Evolutionary conservation across 2,888 invertebrate species (phyloP), one percentile per base, ranked within the genome.

Genomic region (Aporophyla nigra): DNA sequence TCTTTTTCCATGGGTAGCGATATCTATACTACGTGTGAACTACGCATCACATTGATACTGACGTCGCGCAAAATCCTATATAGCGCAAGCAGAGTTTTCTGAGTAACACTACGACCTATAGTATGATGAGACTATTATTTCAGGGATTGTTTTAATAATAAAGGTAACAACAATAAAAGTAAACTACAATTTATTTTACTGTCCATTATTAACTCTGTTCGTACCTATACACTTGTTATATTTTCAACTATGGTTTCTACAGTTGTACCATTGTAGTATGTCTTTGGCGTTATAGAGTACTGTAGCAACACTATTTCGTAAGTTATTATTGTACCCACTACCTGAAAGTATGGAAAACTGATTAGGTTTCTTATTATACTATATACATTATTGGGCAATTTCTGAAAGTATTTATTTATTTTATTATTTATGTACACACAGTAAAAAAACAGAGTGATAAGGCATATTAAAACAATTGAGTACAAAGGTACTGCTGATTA

Each of bases 261-360:
- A 0, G 24, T 63, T 7, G 78, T 70, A 5, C 33, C 14, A 7
- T 78, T 83, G 12, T 63, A 46, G 14, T 49, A 56, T 21, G 74
- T 0, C 0, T 58, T 21, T 49, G 86, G 84, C 5, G 78, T 49
- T n/a, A 68, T n/a, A 2, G 86, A 78, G 51, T 92, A 89, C 72
- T 93, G 92, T 0, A 93, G 71, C n/a, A 93, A 76, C 0, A 92
- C 90, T 40, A 93, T 71, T 69, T 92, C 92, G 56, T 92, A 92
- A 0, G 92, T 92, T 10, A 93, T 87, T 65, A 92, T 89, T 0
- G 90, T 90, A 0, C 90, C 90, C 19, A 91, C 73, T 0, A 92
- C 88, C 93, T 93, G 89, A 46, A 91, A 92, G n/a, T 0, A 27
- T 14, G 51, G 40, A 21, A n/a, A 21, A 40, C 27, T 40, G 0